phyloP scores from a whole-genome alignment of 2,113 vertebrate species.

The Sceloporus tristichus region DNA sequence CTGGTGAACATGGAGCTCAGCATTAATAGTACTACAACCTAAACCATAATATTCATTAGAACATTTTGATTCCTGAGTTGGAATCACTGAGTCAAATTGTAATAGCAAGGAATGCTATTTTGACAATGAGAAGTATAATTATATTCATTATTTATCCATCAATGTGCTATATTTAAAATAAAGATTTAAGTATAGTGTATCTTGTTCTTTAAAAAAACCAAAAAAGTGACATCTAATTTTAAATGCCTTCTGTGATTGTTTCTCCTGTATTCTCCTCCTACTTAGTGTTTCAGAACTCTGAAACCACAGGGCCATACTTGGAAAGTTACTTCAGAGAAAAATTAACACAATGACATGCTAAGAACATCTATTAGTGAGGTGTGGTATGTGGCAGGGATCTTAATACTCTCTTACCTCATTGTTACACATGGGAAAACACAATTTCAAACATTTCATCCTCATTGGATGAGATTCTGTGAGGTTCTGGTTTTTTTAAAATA shows the following conservation, averaged over 20 bases:
- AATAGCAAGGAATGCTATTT: neutral
- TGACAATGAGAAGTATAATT: conserved; percentile 45
- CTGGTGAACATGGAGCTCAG: conserved; percentile 41
- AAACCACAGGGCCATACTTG: too few relatives aligned
- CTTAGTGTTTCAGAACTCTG: too few relatives aligned
- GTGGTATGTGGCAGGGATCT: too few relatives aligned
- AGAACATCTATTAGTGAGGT: too few relatives aligned
- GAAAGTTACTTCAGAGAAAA: too few relatives aligned
- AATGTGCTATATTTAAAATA: conserved; percentile 15
- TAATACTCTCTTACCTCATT: too few relatives aligned
- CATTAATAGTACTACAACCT: conserved; percentile 42
- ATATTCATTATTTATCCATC: conserved; percentile 15
- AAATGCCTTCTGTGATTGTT: neutral
- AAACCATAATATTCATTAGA: conserved; percentile 54
- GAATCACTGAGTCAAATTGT: conserved; percentile 41
- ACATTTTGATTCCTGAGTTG: conserved; percentile 13
- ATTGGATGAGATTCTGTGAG: too few relatives aligned
- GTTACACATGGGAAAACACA: neutral
- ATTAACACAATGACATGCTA: too few relatives aligned
- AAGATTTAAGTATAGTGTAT: conserved; percentile 42
- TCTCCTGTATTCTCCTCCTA: neutral
- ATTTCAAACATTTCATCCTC: neutral
- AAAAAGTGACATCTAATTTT: neutral
- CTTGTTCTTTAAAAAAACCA: neutral
- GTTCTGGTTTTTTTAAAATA: too few relatives aligned